Evolutionary conservation across 1,140 invertebrate species (phyloP).

Genomic region (Drosophila prosaltans): DNA sequence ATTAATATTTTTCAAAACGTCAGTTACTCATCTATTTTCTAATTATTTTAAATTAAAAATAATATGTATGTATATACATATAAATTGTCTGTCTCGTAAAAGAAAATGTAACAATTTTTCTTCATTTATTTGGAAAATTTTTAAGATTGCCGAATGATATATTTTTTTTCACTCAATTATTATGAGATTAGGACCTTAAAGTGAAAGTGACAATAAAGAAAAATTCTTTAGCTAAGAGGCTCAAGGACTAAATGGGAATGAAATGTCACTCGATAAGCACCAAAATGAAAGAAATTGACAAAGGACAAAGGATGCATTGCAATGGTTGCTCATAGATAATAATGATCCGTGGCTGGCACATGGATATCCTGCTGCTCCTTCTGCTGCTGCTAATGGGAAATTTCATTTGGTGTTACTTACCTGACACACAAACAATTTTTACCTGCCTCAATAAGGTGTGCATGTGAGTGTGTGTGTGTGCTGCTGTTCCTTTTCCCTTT

Average conservation of each 20-base stretch:
- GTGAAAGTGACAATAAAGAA: conserved; percentile 43
- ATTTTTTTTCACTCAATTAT: neutral
- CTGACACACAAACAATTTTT: conserved; percentile 1
- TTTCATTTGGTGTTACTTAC: no score
- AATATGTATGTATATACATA: no score
- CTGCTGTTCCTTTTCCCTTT: neutral
- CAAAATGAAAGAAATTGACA: neutral
- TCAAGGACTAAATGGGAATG: neutral
- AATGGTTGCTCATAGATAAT: conserved; percentile 1
- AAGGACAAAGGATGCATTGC: conserved; percentile 10
- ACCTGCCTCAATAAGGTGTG: conserved; percentile 8
- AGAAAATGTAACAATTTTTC: no score
- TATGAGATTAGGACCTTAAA: conserved; percentile 31
- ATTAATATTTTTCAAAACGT: no score
- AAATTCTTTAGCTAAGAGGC: neutral
- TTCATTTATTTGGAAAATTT: no score
- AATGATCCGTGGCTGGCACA: conserved; percentile 13
- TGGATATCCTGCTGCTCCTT: conserved; percentile 13
- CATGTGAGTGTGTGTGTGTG: neutral
- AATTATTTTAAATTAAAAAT: no score
- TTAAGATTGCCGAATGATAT: neutral
- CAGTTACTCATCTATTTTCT: no score
- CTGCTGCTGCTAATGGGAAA: neutral
- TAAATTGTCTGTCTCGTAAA: no score
- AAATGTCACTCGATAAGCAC: neutral